Base-by-base conservation (phyloP, 92 coral and sea anemone species). In the Palythoa heliodiscus region DNA sequence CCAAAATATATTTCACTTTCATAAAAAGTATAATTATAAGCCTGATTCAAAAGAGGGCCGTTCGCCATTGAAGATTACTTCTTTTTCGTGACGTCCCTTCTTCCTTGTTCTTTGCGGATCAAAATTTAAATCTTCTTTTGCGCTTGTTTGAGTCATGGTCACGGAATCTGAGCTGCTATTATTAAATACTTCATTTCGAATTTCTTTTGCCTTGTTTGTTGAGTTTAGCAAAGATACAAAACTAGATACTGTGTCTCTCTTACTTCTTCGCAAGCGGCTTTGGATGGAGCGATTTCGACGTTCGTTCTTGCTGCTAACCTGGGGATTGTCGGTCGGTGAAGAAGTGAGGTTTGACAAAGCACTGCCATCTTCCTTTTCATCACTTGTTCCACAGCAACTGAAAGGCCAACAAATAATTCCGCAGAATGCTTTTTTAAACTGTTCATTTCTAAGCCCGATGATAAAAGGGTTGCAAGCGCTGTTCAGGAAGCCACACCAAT, bases 391-490 rank as follows among this genome's bases (percentile, higher is more conserved):
- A 19, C 87, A 80, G 70, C 52, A 52, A 20, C 40, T 57, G 72
- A 74, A 92, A 37, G 87, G 86, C 76, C 92, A 87, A 73, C 92
- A 92, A 50, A 92, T 71, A 17, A 92, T 70, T 22, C 66, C 58
- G 3, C 43, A 13, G 73, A 94, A 94, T 20, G 90, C 95, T 19
- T 73, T 76, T 61, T 88, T 83, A 83, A 92, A 94, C 57, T 76
- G 88, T 24, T 90, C 95, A 61, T 87, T 92, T 67, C 95, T 94
- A 7, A 94, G 77, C 57, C 98, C 98, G 54, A 94, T 87, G 48
- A 94, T 90, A 29, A 92, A 94, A n/a, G 98, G 98, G 78, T 94
- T 94, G n/a, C 94, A 90, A 38, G 95, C 87, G 38, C 93, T 90
- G 72, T 92, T 92, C 2, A 94, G 86, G 68, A 90, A 94, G 7